Conservation (phyloP, 2,888 invertebrate species). For the Drosophila acutilabella region DNA sequence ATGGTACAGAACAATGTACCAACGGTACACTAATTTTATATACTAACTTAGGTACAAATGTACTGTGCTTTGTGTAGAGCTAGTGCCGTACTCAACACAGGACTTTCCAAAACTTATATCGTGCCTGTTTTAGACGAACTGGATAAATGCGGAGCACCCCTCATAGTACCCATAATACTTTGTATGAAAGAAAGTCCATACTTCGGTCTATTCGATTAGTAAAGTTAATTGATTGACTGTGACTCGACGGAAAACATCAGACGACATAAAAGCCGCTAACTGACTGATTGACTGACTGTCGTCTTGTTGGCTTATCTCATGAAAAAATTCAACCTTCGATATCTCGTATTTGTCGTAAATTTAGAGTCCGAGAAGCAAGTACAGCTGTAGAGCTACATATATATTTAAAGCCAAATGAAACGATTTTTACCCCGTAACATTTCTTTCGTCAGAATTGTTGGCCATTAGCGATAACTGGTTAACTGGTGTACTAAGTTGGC, state of each 20-base stretch:
- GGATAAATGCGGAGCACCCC: background rate
- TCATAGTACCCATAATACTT: background rate
- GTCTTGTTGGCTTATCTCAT: conserved; percentile 38
- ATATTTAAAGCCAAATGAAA: background rate
- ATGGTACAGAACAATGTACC: too few relatives aligned
- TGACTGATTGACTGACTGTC: background rate
- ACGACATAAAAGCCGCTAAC: conserved; percentile 13
- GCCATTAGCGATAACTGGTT: conserved; percentile 12
- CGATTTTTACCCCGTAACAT: background rate
- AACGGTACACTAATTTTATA: too few relatives aligned
- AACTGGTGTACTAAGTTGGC: background rate
- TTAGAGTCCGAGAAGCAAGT: conserved; percentile 1
- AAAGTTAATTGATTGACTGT: conserved; percentile 22
- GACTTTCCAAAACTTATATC: too few relatives aligned
- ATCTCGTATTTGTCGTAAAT: conserved; percentile 43
- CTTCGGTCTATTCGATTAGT: background rate
- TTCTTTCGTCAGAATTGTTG: background rate
- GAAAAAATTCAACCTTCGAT: conserved; percentile 5
- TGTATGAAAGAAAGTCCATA: background rate
- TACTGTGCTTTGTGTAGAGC: too few relatives aligned
- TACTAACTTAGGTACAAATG: too few relatives aligned
- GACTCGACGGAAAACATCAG: conserved; percentile 21
- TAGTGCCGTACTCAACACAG: too few relatives aligned
- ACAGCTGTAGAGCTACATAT: conserved; percentile 1
- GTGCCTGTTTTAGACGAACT: too few relatives aligned